Evolutionary conservation across 2,797 vertebrate species (phyloP).

Genomic region (Cebuella pygmaea): DNA sequence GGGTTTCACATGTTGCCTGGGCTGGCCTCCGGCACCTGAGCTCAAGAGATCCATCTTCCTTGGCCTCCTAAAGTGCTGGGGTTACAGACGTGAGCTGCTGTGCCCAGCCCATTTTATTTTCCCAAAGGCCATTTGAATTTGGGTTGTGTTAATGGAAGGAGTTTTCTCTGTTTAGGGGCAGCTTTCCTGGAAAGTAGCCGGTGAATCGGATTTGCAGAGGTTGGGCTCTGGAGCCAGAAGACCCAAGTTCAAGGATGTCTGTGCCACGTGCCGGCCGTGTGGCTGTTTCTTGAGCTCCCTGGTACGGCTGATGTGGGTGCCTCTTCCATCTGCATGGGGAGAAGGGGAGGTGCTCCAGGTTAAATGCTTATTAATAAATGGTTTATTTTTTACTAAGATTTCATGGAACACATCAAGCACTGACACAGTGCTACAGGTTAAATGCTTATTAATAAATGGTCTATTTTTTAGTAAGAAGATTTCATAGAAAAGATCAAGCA

Average conservation of each 20-base stretch:
- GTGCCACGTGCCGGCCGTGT: not conserved
- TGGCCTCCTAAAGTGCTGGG: too few relatives aligned
- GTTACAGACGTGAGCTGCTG: too few relatives aligned
- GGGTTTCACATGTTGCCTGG: not conserved
- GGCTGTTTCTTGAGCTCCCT: not conserved
- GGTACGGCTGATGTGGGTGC: rapidly evolving
- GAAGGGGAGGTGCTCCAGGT: not conserved
- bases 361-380: not conserved
- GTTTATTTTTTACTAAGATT: not conserved
- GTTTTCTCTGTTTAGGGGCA: not conserved
- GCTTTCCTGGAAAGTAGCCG: constrained; percentile 59
- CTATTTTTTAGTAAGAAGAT: not conserved
- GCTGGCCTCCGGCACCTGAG: not conserved
- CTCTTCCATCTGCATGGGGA: not conserved
- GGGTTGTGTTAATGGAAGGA: not conserved
- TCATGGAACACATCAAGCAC: not conserved
- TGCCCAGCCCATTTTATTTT: not conserved
- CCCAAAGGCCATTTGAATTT: not conserved
- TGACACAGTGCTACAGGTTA: not conserved
- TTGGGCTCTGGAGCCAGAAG: not conserved
- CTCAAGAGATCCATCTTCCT: not conserved
- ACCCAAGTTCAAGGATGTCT: not conserved
- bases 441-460: not conserved
- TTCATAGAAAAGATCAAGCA: not conserved
- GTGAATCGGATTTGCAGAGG: not conserved